Base-by-base conservation (phyloP, 2,113 vertebrate genomes). In the Lepisosteus osseus region DNA sequence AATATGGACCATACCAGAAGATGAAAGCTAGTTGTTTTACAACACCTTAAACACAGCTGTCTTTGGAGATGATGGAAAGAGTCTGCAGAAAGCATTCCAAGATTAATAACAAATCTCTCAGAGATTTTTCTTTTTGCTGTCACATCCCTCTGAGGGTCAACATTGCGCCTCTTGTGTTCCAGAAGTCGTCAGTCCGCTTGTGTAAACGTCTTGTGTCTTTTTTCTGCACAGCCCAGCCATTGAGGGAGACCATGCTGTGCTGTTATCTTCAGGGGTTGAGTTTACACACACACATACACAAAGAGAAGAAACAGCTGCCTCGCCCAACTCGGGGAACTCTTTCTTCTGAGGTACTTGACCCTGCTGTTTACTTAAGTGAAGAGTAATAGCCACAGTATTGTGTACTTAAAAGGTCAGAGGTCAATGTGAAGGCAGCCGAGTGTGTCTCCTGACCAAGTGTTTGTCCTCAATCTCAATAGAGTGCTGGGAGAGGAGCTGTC, bases 331-430 rank as follows among this genome's bases (percentile, higher is more conserved):
- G 62, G 62, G 62, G 17, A 29, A 29, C 62, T 72, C 54, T 74
- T 77, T 78, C 62, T 63, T 51, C 68, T 12, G 43, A 66, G 73
- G 54, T 78, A 76, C 75, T 82, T 70, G 73, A 79, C 77, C 73
- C 42, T 54, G 61, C 47, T 86, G 85, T 90, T 90, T 90, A 86
- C 83, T 77, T 77, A 77, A 62, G 71, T 64, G 80, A 80, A 82
- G 78, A 85, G 83, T 86, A 83, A 85, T 67, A 71, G 80, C 67
- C 86, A 85, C 86, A 87, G 90, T 85, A 88, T 84, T 82, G 64
- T 84, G 84, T 85, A 87, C 86, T 90, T 84, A 82, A 84, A 83
- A 55, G 86, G 89, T 89, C 82, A 77, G 65, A 87, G 86, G 88
- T 84, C 75, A 82, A 7, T 42, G 54, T 76, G 65, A 77, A 78